Conservation (phyloP, 2,888 invertebrate genomes). For the Charanyca ferruginea region DNA sequence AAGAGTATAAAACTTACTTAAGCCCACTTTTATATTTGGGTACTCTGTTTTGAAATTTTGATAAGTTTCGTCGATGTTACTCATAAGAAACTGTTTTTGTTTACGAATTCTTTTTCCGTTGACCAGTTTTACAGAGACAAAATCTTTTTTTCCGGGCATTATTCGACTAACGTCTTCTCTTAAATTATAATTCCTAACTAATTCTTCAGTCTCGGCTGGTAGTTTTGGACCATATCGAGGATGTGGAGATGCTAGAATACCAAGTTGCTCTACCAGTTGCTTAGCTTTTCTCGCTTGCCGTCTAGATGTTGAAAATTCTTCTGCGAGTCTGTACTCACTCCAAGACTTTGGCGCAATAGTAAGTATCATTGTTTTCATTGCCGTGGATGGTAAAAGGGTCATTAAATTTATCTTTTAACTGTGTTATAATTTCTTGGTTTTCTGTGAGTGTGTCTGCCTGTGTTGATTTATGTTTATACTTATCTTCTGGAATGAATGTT, state of each 20-base stretch:
- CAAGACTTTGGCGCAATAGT: conserved; percentile 59
- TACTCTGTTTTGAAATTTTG: conserved; percentile 8
- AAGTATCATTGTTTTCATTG: conserved; percentile 56
- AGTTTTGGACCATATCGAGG: conserved; percentile 49
- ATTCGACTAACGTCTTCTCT: conserved; percentile 12
- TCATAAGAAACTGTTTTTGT: conserved; percentile 4
- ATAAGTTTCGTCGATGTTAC: conserved; percentile 6
- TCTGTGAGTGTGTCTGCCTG: conserved; percentile 30
- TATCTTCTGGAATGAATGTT: conserved; percentile 19
- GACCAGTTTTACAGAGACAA: conserved; percentile 12
- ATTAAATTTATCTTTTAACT: conserved; percentile 59
- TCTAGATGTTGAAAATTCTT: conserved; percentile 57
- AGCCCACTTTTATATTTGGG: not conserved
- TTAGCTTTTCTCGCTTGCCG: conserved; percentile 62
- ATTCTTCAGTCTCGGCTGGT: conserved; percentile 14
- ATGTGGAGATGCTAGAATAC: conserved; percentile 57
- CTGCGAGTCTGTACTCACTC: conserved; percentile 45
- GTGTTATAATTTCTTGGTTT: conserved; percentile 49
- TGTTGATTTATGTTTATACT: conserved; percentile 24
- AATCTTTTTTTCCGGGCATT: conserved; percentile 18
- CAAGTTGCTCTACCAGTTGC: conserved; percentile 47
- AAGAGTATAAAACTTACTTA: conserved; percentile 19
- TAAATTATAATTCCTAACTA: conserved; percentile 7
- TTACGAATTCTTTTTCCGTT: conserved; percentile 12
- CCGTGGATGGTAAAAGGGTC: too few species aligned